phyloP scores from a whole-genome alignment of 2,888 invertebrate genomes.

The Lamproptera curius region DNA sequence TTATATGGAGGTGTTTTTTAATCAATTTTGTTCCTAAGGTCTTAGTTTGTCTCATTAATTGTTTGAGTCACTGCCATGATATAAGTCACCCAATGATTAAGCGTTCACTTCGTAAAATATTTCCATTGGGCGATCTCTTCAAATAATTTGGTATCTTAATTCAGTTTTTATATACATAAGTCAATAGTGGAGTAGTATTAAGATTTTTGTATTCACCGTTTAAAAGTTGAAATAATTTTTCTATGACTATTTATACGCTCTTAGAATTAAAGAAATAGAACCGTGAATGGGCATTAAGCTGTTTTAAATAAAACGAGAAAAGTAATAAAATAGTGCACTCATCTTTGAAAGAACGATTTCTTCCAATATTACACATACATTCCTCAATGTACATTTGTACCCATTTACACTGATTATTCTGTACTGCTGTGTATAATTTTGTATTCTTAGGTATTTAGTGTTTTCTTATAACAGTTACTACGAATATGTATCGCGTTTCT shows the following conservation, averaged over 20 bases:
- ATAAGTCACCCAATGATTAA: not conserved
- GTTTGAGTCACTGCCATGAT: conserved; percentile 1
- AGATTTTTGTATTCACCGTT: conserved; percentile 8
- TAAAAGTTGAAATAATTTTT: conserved; percentile 11
- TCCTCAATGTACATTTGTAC: conserved; percentile 3
- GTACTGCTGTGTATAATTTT: conserved; percentile 12
- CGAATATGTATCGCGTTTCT: not conserved
- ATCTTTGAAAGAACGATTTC: too few species aligned
- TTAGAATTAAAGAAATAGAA: conserved; percentile 1
- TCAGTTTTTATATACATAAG: conserved; percentile 4
- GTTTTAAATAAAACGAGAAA: too few species aligned
- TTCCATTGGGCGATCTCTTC: not conserved
- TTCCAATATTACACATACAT: not conserved
- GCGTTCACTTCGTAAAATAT: not conserved
- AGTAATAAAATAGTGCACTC: too few species aligned
- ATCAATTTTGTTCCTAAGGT: too few species aligned
- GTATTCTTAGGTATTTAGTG: conserved; percentile 9
- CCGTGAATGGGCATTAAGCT: too few species aligned
- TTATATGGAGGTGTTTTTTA: too few species aligned
- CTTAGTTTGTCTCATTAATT: conserved; percentile 1
- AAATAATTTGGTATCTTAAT: too few species aligned
- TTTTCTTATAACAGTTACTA: conserved; percentile 7
- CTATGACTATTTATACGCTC: conserved; percentile 5
- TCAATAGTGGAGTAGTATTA: conserved; percentile 13
- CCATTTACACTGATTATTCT: too few species aligned